Base-by-base conservation (phyloP, 2,113 vertebrate species). In the Takifugu bimaculatus region DNA sequence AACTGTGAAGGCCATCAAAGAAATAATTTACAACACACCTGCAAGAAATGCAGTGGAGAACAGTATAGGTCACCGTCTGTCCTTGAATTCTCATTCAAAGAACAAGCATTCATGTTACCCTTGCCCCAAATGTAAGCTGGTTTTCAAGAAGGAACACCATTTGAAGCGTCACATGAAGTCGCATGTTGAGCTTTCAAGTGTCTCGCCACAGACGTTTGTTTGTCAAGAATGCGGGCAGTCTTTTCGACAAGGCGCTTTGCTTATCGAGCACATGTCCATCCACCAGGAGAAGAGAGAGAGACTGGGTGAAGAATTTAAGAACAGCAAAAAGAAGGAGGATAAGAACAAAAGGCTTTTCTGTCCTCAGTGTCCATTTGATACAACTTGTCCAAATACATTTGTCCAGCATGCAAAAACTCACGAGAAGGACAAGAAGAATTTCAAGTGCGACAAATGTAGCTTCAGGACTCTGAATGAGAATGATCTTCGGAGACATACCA, bases 401-500 rank as follows among this genome's bases (percentile, higher is more conserved):
- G 94, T 96, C 80, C 89, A 94, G 50, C 95, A 97, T 81, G 95
- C 95, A 63, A 96, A 96, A 85, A 97, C 94, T 3, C 95, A 96
- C 39, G 93, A 95, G 75, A 97, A 97, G 80, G 93, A 94, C 84
- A 96, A 96, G 86, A 91, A 92, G 78, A 93, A 93, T 29, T 94
- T 93, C 58, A 93, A 91, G 77, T 97, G 95, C 87, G 93, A 94
- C 71, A 94, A 95, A 71, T 97, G 95, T 87, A 95, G 93, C 86
- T 96, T 93, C 76, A 93, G 93, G 90, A 92, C 93, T 69, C 80
- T 92, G 69, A 93, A 89, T 68, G 92, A 93, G 84, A 92, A 72
- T 77, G 94, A 95, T 68, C 86, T 96, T 83, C 92, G 93, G 81
- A 92, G 91, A 79, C 95, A 97, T 79, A 84, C 88, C 75, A 90